These are phyloP conservation scores for Ceyx melanurus DNA, from an alignment of 2,113 vertebrate genomes.

Conservation along the genomic window DNA sequence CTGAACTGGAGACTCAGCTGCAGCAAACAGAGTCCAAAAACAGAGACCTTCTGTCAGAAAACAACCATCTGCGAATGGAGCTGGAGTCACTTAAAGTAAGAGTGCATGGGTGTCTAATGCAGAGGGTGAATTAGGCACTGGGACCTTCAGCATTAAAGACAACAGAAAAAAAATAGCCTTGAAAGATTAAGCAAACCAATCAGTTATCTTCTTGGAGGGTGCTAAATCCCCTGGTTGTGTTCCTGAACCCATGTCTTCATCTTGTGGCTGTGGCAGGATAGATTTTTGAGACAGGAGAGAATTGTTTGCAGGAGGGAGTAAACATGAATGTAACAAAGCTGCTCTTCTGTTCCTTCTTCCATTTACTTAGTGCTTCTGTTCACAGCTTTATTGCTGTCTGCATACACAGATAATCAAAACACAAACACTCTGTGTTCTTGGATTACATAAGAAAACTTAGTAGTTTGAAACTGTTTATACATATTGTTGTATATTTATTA, in stretches of 20 bases:
- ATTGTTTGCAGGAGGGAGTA: background rate
- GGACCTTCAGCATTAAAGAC: background rate
- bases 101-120: background rate
- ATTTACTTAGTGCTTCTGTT: background rate
- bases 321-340: background rate
- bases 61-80: constrained; percentile 85
- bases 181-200: background rate
- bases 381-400: background rate
- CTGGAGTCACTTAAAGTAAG: constrained; percentile 89
- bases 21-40: constrained; percentile 91
- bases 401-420: background rate
- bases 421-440: background rate
- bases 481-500: background rate
- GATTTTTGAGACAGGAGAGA: background rate
- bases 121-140: too few relatives aligned
- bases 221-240: background rate
- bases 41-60: constrained; percentile 88
- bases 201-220: background rate
- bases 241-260: background rate
- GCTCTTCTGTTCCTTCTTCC: background rate
- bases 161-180: background rate
- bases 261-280: background rate
- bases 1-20: constrained; percentile 91
- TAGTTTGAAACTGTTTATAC: background rate
- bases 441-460: background rate